Evolutionary conservation across 1,140 invertebrate genomes (phyloP), one percentile per base, ranked within the genome.

Genomic region (Diplogasteroides magnus): DNA sequence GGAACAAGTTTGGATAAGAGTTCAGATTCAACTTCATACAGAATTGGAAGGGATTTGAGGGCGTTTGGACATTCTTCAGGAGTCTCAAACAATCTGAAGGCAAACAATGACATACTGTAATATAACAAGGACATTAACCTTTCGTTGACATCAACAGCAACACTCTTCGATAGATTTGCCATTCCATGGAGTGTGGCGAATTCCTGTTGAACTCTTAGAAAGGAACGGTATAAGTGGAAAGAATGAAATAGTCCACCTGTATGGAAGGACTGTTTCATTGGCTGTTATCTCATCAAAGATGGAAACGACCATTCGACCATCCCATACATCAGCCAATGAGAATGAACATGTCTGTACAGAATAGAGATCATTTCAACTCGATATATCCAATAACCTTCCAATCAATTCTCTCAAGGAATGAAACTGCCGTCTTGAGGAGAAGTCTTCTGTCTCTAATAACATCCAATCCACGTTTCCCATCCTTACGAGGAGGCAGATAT

Each of bases 141-240:
- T 31, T 82, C 80, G 28, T 76, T 65, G 1, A 68, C 64, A 62
- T 82, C 80, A 14, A 73, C 74, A 23, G 79, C 73, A 13, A 82
- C 61, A 15, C 81, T 59, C 25, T 71, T 62, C 25, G 65, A 69
- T 2, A 82, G 71, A 0, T 77, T 79, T 13, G 69, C 76, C 2
- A 59, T 67, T 27, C 32, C 57, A 61, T 83, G 81, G 2, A 77
- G 64, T 56, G 77, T 67, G 31, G 75, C 75, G 63, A 83, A 82
- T 15, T 82, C 77, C 14, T 76, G 74, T 69, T 82, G 80, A n/a
- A 82, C 60, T 1, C 80, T 48, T 6, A 6, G n/a, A 27, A 68
- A 15, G 14, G 14, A 68, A 68, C 15, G 14, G 14, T 15, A 68
- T 31, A 14, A 15, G 65, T 68, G 23, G 15, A 15, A 13, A 13